Percentiles rank a stretch among this genome's conserved stretches.
Conservation (phyloP, 1,140 invertebrate species). For the Helicoverpa zea region DNA sequence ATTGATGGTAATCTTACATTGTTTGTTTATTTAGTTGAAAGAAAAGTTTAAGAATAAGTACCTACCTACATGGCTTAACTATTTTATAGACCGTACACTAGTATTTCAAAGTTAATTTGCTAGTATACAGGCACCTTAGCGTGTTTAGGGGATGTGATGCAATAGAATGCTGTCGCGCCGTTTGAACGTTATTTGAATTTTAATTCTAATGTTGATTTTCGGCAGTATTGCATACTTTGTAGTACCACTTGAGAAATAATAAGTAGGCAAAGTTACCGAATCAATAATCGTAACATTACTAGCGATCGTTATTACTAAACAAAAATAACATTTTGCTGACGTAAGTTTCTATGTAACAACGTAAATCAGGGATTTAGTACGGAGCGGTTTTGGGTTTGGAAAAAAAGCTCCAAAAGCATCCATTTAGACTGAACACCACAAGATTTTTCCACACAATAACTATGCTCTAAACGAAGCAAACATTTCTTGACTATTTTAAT, state of each 20-base stretch:
- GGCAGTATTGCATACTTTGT: conserved; percentile 43
- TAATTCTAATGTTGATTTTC: conserved; percentile 50
- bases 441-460: no score
- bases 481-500: no score
- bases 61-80: no score
- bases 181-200: conserved; percentile 39
- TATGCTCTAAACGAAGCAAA: no score
- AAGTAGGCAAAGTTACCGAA: conserved; percentile 47
- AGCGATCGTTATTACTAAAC: conserved; percentile 39
- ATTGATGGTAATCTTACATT: no score
- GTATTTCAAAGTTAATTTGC: conserved; percentile 9
- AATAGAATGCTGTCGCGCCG: conserved; percentile 31
- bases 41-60: no score
- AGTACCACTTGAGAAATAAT: conserved; percentile 43
- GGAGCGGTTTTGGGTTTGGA: no score
- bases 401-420: no score
- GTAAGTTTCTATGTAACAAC: background rate
- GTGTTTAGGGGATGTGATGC: conserved; percentile 35
- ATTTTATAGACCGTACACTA: background rate
- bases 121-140: conserved; percentile 8
- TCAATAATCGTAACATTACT: conserved; percentile 46
- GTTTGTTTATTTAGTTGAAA: no score
- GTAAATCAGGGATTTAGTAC: no score
- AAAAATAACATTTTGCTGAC: conserved; percentile 26
- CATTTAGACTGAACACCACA: no score